Base-by-base conservation (phyloP, 2,113 vertebrate genomes). In the Cisticola juncidis region DNA sequence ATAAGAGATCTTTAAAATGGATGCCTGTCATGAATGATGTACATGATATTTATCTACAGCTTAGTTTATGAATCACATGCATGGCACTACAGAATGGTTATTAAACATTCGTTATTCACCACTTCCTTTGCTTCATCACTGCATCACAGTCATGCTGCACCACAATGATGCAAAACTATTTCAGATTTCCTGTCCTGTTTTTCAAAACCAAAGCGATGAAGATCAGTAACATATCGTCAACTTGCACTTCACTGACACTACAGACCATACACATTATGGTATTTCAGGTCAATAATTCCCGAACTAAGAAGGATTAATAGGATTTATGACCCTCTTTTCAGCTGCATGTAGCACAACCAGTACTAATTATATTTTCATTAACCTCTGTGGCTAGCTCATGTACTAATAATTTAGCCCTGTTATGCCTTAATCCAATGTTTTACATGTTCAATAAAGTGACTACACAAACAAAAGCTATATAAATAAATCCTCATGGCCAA, bases 361-460 rank as follows among this genome's bases (percentile, higher is more conserved):
- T 95, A 90, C 86, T 98, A 97, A 98, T 98, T 98, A 97, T 96
- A 96, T 96, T 98, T 98, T 97, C 97, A 98, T 98, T 98, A 98
- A 98, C 96, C 94, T 97, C 94, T 92, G 68, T 95, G 91, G 78
- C 89, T 95, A 95, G 90, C 85, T 98, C 82, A 76, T 97, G 92
- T 97, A 97, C 81, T 96, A 95, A 97, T 96, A 97, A 98, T 97
- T 98, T 97, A 97, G 84, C 69, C 78, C 81, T 81, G 70, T 95
- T 98, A 96, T 66, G 47, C 73, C 85, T 90, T 97, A 97, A 97
- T 94, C 92, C 86, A 70, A 35, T 72, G 60, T 92, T 97, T 97
- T 96, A 96, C 94, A 93, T 97, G 92, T 97, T 97, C 97, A 97
- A 78, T 95, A 97, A 97, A 94, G 66, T 96, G 65, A 96, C 95